Base-by-base conservation (phyloP, 2,797 vertebrate species). In the Mormyrus hasselquistii region DNA sequence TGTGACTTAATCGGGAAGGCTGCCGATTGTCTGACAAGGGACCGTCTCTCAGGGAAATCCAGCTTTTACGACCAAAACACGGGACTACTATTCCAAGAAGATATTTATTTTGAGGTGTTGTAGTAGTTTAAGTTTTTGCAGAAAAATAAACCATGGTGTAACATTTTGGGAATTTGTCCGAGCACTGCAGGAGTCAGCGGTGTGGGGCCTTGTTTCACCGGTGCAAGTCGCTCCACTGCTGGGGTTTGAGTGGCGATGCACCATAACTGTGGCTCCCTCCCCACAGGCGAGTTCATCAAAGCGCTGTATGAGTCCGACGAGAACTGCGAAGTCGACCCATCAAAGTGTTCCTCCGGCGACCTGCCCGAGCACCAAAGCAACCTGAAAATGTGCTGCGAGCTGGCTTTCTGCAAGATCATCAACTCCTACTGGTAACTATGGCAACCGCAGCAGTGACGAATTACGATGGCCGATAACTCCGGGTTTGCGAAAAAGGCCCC, bases 331-430 rank as follows among this genome's bases (percentile, higher is more conserved):
- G 98, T 97, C 0, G 98, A 99, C 91, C 97, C 97, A 5, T 97
- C 96, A 89, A 98, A 96, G 91, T 99, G 98, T 89, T 96, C 96
- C 0, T 94, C 96, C 87, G 96, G 95, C 65, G 98, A 99, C 91
- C 94, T 99, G 29, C 91, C 95, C 0, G 98, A 99, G 92, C 97
- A 99, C 93, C 98, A 98, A 94, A 96, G 96, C 92, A 99, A 99
- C 94, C 94, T 99, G 90, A 98, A 98, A 93, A 99, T 99, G 98
- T 99, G 98, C 92, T 99, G 98, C 19, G 98, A 99, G 90, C 96
- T 99, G 47, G 98, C 97, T 87, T 99, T 99, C 95, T 99, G 98
- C 96, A 99, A 99, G 94, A 99, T 99, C 94, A 97, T 97, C 93
- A 97, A 97, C 94, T 97, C 97, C 3, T 97, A 97, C 94, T 97